Conservation (phyloP, 2,797 vertebrate genomes). For the Malacoctenus gilli region DNA sequence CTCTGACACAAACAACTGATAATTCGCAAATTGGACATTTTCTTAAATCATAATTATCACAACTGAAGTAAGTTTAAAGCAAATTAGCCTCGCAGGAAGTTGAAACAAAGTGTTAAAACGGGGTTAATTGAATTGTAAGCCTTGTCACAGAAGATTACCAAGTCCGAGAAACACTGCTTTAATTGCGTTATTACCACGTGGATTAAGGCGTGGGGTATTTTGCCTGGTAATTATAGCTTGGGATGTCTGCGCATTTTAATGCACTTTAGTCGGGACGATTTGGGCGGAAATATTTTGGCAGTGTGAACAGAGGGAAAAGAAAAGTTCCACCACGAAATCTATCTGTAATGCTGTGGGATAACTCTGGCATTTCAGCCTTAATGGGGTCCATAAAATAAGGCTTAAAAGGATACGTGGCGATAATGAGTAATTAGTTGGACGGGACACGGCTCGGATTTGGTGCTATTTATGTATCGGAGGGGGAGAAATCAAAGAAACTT, state of each 20-base stretch:
- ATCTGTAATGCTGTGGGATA: conserved; percentile 50
- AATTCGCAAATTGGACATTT: conserved; percentile 70
- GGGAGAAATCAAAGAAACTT: conserved; percentile 24
- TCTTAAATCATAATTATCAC: conserved; percentile 73
- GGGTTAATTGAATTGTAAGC: conserved; percentile 86
- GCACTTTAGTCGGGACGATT: conserved; percentile 67
- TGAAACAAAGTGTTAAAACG: conserved; percentile 84
- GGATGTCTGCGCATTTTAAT: conserved; percentile 76
- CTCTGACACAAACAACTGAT: conserved; percentile 72
- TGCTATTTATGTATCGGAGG: conserved; percentile 49
- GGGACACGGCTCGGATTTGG: conserved; percentile 34
- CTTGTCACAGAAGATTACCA: conserved; percentile 83
- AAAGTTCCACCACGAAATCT: conserved; percentile 55
- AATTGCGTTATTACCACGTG: conserved; percentile 83
- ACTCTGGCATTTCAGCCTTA: conserved; percentile 51
- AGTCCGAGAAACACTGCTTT: conserved; percentile 80
- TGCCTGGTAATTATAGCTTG: conserved; percentile 77
- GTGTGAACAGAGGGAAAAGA: conserved; percentile 48
- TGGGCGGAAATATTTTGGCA: conserved; percentile 57
- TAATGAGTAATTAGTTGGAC: conserved; percentile 62
- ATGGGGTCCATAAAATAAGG: conserved; percentile 46
- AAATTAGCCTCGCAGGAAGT: conserved; percentile 80
- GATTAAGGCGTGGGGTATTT: conserved; percentile 80
- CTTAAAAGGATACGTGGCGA: conserved; percentile 57
- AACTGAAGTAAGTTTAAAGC: conserved; percentile 76